These are phyloP conservation scores for Chironomus riparius DNA, from an alignment of 2,888 invertebrate genomes.

Conservation along the genomic window DNA sequence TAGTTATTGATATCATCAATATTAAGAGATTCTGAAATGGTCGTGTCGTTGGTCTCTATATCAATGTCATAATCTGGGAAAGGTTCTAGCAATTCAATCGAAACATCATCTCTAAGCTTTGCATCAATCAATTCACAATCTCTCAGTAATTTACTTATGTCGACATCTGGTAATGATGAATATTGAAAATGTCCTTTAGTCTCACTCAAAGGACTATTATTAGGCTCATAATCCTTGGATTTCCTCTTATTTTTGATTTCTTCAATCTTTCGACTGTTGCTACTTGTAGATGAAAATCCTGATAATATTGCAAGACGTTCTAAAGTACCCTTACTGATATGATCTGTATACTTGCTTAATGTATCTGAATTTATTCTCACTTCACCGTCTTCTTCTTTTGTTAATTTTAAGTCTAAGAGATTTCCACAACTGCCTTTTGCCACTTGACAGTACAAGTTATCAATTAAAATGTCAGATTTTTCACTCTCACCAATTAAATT, in stretches of 20 bases:
- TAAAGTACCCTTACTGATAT: constrained; percentile 29
- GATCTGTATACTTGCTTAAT: constrained; percentile 6
- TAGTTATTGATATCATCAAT: not conserved
- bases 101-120: constrained; percentile 46
- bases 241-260: not conserved
- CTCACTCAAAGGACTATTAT: constrained; percentile 27
- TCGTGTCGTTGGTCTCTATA: not conserved
- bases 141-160: constrained; percentile 57
- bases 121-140: constrained; percentile 64
- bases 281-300: constrained; percentile 30
- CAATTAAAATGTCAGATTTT: constrained; percentile 28
- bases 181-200: constrained; percentile 56
- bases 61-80: constrained; percentile 16
- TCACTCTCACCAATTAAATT: constrained; percentile 4
- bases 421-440: constrained; percentile 40
- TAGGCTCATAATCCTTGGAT: not conserved
- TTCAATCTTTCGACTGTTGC: constrained; percentile 1
- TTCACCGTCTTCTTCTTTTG: constrained; percentile 9
- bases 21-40: not conserved
- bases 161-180: constrained; percentile 61
- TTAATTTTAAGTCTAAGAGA: constrained; percentile 31
- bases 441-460: constrained; percentile 35
- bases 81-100: constrained; percentile 2
- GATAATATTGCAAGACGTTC: constrained; percentile 32
- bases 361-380: not conserved